These are phyloP conservation scores for Tauraco erythrolophus DNA, from an alignment of 2,113 vertebrate species.

Conservation along the genomic window DNA sequence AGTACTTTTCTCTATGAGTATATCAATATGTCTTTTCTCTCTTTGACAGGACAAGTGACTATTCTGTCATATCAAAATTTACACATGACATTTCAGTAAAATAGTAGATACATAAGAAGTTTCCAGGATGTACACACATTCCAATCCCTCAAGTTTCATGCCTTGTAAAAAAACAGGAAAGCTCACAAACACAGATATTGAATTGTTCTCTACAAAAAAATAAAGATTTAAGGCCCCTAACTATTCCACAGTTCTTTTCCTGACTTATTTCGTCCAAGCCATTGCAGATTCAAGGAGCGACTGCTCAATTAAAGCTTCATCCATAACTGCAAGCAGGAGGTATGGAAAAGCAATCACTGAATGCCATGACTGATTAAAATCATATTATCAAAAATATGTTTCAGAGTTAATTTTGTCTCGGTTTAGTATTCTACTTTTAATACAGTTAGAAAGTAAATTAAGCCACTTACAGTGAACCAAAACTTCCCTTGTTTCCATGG, in stretches of 20 bases:
- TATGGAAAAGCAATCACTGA: slow-evolving; percentile 29
- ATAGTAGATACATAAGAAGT: not conserved
- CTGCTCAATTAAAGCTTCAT: not conserved
- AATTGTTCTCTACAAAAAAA: not conserved
- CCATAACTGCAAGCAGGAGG: not conserved
- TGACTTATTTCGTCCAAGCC: not conserved
- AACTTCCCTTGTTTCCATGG: slow-evolving; percentile 86
- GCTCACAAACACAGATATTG: not conserved
- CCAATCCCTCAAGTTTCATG: not conserved
- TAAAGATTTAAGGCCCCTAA: not conserved
- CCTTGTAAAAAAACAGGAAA: not conserved
- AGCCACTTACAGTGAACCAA: slow-evolving; percentile 87
- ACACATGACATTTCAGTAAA: not conserved
- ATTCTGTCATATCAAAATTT: not conserved
- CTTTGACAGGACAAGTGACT: not conserved
- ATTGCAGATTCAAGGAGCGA: not conserved
- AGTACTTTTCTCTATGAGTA: not conserved
- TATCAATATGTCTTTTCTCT: not conserved
- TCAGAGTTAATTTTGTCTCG: not conserved
- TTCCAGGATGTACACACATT: not conserved
- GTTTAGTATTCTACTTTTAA: slow-evolving; percentile 34
- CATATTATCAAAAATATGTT: slow-evolving; percentile 9
- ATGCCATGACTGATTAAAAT: slow-evolving; percentile 32
- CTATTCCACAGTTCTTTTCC: not conserved
- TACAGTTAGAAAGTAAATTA: slow-evolving; percentile 69